Base-by-base conservation (phyloP, 2,888 invertebrate genomes). In the Caenorhabditis afra region DNA sequence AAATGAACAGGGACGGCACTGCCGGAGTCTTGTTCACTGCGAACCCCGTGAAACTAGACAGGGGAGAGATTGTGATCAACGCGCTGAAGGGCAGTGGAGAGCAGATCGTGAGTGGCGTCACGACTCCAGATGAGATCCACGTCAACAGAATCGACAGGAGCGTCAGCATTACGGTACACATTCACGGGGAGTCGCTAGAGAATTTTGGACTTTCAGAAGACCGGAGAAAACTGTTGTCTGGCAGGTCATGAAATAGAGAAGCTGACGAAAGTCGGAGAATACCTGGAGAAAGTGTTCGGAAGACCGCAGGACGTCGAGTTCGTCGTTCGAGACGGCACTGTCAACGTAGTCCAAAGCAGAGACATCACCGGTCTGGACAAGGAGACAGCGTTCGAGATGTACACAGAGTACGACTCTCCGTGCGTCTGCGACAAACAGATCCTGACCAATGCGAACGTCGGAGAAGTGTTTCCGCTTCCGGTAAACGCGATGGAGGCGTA, bases 1-100 rank as follows among this genome's bases (percentile, higher is more conserved):
- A 93, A 86, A 93, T 95, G 93, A 94, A 94, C 20, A 88, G 92
- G 14, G 93, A 94, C 0, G 93, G 94, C 37, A 87, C 90, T 0
- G 91, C 91, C 12, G 95, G 95, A 5, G 95, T 95, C 1, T 91
- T 95, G 90, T 95, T 95, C 91, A 94, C 95, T 0, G 92, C 94
- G 20, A 94, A 95, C 90, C 95, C 95, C 0, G 92, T 93, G 1
- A 93, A 93, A 12, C 94, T 94, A 0, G 93, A 94, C 91, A 94
- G 94, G 0, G 91, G 93, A 3, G 89, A 92, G 47, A 92, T 95
- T 79, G 91, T 94, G 12, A 92, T 96, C 83, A 94, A 95, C 11
- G 94, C 95, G 3, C 94, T 95, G 91, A 94, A 93, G 90, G 95
- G 95, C 0, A 92, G 95, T 0, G 95, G 95, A 71, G 95, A 95